phyloP scores from a whole-genome alignment of 2,888 invertebrate species.

The Odontothrips loti region DNA sequence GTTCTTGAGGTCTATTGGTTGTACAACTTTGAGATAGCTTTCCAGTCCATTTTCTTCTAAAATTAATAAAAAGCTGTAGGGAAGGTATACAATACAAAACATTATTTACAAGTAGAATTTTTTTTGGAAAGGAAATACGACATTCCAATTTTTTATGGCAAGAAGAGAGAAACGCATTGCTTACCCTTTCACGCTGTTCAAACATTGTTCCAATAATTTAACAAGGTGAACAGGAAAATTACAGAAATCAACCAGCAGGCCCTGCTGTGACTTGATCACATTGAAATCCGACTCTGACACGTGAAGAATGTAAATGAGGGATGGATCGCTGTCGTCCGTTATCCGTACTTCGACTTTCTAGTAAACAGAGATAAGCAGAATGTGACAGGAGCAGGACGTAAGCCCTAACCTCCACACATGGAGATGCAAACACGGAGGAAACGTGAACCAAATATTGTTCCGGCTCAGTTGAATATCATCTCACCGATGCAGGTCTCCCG shows the following conservation, averaged over 20 bases:
- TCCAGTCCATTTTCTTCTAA: conserved; percentile 1
- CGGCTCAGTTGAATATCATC: not conserved
- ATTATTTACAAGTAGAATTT: too few relatives aligned
- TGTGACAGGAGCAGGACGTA: not conserved
- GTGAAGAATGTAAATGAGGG: not conserved
- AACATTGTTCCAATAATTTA: not conserved
- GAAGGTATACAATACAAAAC: not conserved
- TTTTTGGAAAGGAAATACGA: not conserved
- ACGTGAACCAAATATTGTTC: too few relatives aligned
- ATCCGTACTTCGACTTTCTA: conserved; percentile 1
- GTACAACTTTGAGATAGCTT: not conserved
- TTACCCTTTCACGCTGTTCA: conserved; percentile 12
- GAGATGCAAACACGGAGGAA: too few relatives aligned
- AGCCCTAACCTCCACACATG: not conserved
- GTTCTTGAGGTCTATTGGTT: conserved; percentile 8
- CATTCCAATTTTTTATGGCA: not conserved
- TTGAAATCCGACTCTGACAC: not conserved
- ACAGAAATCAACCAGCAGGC: not conserved
- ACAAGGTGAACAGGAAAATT: conserved; percentile 8
- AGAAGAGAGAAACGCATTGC: not conserved
- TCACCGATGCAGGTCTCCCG: not conserved
- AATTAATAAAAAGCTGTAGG: not conserved
- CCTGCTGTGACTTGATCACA: conserved; percentile 3
- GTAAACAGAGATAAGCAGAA: not conserved
- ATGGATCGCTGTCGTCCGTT: not conserved